A percentile compares a stretch with the other conserved stretches of the same genome.
These are phyloP conservation scores for Tenebrosternarchus preto DNA, from an alignment of 2,113 vertebrate genomes.

Conservation along the genomic window DNA sequence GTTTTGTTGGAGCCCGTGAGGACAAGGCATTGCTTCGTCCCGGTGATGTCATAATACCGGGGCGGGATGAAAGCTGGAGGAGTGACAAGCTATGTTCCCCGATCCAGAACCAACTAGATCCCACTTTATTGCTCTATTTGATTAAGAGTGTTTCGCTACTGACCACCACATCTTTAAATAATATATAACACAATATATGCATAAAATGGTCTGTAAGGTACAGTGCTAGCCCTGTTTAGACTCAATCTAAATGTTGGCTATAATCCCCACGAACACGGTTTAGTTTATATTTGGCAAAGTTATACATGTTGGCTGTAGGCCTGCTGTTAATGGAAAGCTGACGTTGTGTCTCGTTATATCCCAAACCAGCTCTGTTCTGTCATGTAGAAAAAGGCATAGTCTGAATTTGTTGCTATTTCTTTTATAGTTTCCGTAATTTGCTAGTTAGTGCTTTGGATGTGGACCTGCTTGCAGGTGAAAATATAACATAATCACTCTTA, in stretches of 20 bases:
- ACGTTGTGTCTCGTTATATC: not conserved
- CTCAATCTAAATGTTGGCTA: not conserved
- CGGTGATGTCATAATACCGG: conserved; percentile 67
- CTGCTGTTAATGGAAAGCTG: not conserved
- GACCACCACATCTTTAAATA: conserved; percentile 1
- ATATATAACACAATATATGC: not conserved
- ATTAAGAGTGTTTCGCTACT: conserved; percentile 16
- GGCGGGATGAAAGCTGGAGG: conserved; percentile 63
- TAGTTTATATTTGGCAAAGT: not conserved
- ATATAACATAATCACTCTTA: too few species aligned
- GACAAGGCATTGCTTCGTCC: conserved; percentile 60
- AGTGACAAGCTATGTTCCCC: conserved; percentile 39
- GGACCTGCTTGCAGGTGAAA: too few species aligned
- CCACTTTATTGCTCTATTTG: conserved; percentile 14
- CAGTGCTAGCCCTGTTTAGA: not conserved
- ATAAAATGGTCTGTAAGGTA: not conserved
- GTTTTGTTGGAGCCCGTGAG: conserved; percentile 58
- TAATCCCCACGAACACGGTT: not conserved
- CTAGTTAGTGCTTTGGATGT: too few species aligned
- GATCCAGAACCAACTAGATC: conserved; percentile 19
- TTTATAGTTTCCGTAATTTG: too few species aligned
- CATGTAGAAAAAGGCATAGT: too few species aligned
- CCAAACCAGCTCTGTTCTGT: not conserved
- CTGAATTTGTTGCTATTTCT: too few species aligned
- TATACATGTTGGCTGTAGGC: not conserved